Evolutionary conservation across 2,113 vertebrate species (phyloP).

Genomic region (Saccopteryx leptura): DNA sequence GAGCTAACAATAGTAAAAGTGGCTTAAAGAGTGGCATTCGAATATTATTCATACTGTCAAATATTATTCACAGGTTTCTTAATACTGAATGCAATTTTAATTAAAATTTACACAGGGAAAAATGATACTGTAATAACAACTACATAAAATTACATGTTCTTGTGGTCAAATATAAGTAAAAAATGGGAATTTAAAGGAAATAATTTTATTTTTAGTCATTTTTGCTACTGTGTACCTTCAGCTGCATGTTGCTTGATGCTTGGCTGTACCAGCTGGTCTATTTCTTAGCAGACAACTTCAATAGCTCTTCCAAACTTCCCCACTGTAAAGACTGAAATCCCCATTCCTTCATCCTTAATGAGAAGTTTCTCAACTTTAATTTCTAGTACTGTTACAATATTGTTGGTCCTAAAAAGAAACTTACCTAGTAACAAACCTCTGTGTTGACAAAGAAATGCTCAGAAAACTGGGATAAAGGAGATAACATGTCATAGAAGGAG

Average conservation of each 20-base stretch:
- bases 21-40: neutral
- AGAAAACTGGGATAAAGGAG: neutral
- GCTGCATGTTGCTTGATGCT: neutral
- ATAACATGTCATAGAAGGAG: neutral
- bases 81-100: slow-evolving; percentile 22
- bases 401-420: neutral
- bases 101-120: neutral
- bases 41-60: neutral
- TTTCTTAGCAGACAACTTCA: neutral
- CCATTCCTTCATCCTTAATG: slow-evolving; percentile 13
- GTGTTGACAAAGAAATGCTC: neutral
- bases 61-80: neutral
- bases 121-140: slow-evolving; percentile 9
- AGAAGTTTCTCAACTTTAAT: slow-evolving; percentile 43
- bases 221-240: neutral
- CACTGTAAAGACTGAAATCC: neutral
- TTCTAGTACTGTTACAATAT: neutral
- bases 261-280: neutral
- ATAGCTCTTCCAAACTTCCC: neutral
- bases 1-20: neutral
- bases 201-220: neutral
- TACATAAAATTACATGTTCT: slow-evolving; percentile 7
- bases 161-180: neutral
- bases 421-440: slow-evolving; percentile 1
- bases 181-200: neutral